Percentiles rank a stretch among this genome's conserved stretches.
phyloP scores from a whole-genome alignment of 2,113 vertebrate genomes.

The Diphyllodes magnificus region DNA sequence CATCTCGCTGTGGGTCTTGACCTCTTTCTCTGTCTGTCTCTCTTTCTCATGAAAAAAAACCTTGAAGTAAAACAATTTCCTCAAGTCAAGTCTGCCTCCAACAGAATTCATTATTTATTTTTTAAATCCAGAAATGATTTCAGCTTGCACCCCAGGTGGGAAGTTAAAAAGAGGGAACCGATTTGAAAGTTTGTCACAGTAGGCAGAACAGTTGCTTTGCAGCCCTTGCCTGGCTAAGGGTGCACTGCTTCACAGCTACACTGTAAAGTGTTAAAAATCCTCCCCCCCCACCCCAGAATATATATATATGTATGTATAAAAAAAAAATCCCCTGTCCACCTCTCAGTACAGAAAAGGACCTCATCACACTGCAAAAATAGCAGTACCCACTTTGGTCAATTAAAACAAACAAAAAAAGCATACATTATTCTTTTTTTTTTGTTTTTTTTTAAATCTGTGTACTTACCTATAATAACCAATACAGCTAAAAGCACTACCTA shows the following conservation, averaged over 20 bases:
- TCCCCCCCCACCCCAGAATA: conserved; percentile 79
- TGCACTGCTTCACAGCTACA: conserved; percentile 83
- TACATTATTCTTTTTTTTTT: conserved; percentile 70
- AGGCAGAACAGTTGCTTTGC: conserved; percentile 94
- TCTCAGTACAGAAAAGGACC: conserved; percentile 91
- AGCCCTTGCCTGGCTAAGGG: conserved; percentile 84
- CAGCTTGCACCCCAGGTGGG: conserved; percentile 87
- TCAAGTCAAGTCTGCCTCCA: conserved; percentile 92
- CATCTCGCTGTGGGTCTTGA: conserved; percentile 52
- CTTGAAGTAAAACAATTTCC: conserved; percentile 34
- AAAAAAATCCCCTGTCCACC: conserved; percentile 84
- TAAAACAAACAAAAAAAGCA: conserved; percentile 91
- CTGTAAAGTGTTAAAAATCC: conserved; percentile 84
- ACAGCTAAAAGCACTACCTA: conserved; percentile 99
- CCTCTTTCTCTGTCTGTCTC: neutral
- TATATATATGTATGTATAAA: conserved; percentile 74
- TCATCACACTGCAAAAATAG: conserved; percentile 97
- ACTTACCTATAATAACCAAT: conserved; percentile 99
- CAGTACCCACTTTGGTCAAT: conserved; percentile 99
- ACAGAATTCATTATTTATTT: conserved; percentile 69
- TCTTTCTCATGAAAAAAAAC: neutral
- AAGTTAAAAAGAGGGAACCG: conserved; percentile 78
- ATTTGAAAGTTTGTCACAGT: conserved; percentile 84
- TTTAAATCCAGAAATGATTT: conserved; percentile 78
- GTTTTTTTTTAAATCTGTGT: conserved; percentile 81